phyloP scores from a whole-genome alignment of 2,113 vertebrate species.

The Ptilonorhynchus violaceus region DNA sequence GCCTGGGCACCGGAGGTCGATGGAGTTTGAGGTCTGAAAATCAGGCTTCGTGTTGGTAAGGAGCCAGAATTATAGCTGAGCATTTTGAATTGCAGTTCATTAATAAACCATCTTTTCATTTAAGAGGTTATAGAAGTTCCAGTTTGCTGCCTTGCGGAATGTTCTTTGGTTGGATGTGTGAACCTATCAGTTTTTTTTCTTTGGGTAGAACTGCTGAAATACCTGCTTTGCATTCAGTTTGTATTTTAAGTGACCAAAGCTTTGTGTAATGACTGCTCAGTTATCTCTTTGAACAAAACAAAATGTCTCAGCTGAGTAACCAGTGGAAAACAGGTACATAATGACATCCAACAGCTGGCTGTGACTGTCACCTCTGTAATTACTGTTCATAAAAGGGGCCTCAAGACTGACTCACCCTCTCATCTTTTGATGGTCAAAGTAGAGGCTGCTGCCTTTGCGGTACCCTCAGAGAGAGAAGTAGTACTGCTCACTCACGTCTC shows the following conservation, averaged over 20 bases:
- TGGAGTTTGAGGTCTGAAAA: neutral
- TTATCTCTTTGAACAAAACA: neutral
- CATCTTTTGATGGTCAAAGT: neutral
- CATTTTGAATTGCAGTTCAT: neutral
- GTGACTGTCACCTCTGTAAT: neutral
- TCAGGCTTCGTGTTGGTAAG: neutral
- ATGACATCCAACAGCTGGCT: neutral
- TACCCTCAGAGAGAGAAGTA: neutral
- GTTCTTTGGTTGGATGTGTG: neutral
- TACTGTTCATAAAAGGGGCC: neutral
- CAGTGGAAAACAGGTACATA: neutral
- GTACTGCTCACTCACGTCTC: neutral
- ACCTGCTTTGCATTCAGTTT: neutral
- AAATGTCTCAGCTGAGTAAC: neutral
- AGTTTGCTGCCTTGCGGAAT: neutral
- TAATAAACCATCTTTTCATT: neutral
- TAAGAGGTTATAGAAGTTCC: neutral
- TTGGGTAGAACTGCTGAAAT: neutral
- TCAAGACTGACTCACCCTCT: neutral
- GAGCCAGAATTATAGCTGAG: neutral
- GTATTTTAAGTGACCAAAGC: neutral
- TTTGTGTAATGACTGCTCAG: neutral
- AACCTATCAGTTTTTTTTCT: neutral
- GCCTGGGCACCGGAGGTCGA: neutral
- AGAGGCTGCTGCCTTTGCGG: neutral